Percentiles rank a stretch among this genome's conserved stretches.
Conservation (phyloP, 1,140 invertebrate genomes). For the Nymphalis io region DNA sequence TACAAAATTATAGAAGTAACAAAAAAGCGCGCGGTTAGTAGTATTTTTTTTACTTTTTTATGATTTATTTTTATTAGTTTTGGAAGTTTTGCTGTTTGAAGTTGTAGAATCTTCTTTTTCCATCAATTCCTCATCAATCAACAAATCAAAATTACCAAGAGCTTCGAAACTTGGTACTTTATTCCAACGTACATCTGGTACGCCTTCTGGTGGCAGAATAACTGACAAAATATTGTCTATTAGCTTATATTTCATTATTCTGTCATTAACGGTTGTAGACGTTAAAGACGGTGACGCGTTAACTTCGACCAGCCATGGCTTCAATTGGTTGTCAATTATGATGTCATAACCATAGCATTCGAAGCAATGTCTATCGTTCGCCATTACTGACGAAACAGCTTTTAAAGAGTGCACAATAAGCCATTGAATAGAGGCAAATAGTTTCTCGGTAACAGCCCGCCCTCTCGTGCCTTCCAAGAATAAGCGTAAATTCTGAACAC, state of each 20-base stretch:
- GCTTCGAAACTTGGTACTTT: constrained; percentile 90
- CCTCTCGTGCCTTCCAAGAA: constrained; percentile 96
- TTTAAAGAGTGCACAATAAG: constrained; percentile 91
- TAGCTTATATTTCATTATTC: constrained; percentile 97
- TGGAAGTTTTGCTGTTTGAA: constrained; percentile 2
- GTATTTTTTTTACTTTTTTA: background rate
- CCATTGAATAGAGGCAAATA: constrained; percentile 94
- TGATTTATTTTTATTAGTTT: constrained; percentile 26
- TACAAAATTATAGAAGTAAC: too few species aligned
- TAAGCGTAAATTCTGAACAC: constrained; percentile 93
- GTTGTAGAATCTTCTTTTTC: constrained; percentile 58
- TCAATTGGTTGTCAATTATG: constrained; percentile 91
- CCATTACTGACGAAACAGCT: constrained; percentile 92
- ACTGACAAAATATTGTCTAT: constrained; percentile 97
- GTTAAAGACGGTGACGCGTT: constrained; percentile 97
- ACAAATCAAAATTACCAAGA: constrained; percentile 93
- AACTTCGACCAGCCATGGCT: constrained; percentile 95
- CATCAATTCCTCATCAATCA: constrained; percentile 90
- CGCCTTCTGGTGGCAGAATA: constrained; percentile 92
- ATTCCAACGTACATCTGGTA: constrained; percentile 96
- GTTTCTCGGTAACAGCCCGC: constrained; percentile 90
- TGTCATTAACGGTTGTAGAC: constrained; percentile 96
- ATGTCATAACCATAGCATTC: constrained; percentile 97
- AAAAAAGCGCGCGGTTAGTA: too few species aligned
- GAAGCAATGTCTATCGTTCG: constrained; percentile 90